phyloP scores from a whole-genome alignment of 2,888 invertebrate species.

The Heliconius erato region DNA sequence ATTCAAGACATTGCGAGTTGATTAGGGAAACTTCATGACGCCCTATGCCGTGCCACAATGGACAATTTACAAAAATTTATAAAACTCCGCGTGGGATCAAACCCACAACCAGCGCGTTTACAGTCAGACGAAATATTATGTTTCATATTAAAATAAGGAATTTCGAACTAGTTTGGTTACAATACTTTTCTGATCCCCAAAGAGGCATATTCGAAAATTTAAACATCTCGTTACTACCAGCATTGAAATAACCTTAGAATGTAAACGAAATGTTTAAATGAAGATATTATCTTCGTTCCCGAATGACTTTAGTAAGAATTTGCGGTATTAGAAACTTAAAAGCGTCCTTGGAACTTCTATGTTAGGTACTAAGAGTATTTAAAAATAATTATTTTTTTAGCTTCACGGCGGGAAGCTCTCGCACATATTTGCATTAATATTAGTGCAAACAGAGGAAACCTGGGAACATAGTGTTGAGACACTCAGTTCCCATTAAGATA shows the following conservation, averaged over 20 bases:
- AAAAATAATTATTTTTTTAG: background rate
- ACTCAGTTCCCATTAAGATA: too few relatives aligned
- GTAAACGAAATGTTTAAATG: slow-evolving; percentile 14
- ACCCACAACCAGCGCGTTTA: background rate
- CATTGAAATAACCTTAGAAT: slow-evolving; percentile 10
- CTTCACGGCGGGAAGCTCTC: too few relatives aligned
- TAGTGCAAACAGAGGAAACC: too few relatives aligned
- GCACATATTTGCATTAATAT: too few relatives aligned
- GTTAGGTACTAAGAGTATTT: too few relatives aligned
- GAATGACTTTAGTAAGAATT: background rate
- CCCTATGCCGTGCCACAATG: too few relatives aligned
- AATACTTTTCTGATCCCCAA: background rate
- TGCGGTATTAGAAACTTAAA: slow-evolving; percentile 6
- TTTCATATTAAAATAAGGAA: background rate
- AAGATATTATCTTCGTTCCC: slow-evolving; percentile 1
- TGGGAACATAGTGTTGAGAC: too few relatives aligned
- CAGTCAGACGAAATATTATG: background rate
- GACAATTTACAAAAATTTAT: background rate
- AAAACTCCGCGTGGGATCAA: too few relatives aligned
- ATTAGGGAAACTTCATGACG: too few relatives aligned
- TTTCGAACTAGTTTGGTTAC: background rate
- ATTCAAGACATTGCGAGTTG: too few relatives aligned
- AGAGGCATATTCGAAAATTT: background rate
- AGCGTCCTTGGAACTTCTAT: background rate
- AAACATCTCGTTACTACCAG: background rate